phyloP scores from a whole-genome alignment of 2,888 invertebrate species.

The Melanargia galathea region DNA sequence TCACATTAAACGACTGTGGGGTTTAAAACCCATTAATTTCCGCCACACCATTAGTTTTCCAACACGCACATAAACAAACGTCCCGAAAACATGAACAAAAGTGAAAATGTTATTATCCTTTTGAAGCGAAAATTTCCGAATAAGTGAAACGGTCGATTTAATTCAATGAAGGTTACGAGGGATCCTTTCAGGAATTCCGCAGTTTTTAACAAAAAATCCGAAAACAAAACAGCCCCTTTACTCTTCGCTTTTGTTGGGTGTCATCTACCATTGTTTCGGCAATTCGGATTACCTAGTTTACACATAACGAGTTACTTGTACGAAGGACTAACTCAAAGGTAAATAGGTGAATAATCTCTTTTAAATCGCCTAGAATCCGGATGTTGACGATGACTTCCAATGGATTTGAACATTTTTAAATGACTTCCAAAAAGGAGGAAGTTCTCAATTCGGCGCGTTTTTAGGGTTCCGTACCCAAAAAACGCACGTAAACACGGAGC shows the following conservation, averaged over 20 bases:
- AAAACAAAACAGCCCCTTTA: constrained; percentile 58
- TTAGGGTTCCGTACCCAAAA: too few relatives aligned
- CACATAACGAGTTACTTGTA: neutral
- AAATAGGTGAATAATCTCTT: too few relatives aligned
- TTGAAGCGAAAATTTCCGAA: constrained; percentile 31
- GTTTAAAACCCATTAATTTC: constrained; percentile 10
- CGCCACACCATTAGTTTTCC: constrained; percentile 23
- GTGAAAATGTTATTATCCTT: constrained; percentile 26
- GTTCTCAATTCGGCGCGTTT: too few relatives aligned
- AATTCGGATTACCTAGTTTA: constrained; percentile 29
- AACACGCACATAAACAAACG: constrained; percentile 12
- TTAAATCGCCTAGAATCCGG: too few relatives aligned
- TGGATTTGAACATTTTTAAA: too few relatives aligned
- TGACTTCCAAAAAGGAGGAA: too few relatives aligned
- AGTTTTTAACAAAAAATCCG: constrained; percentile 32
- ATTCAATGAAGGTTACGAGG: constrained; percentile 49
- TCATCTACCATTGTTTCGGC: constrained; percentile 50
- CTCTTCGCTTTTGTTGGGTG: constrained; percentile 40
- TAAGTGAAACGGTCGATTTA: constrained; percentile 50
- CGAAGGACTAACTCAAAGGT: neutral
- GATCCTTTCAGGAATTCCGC: constrained; percentile 38
- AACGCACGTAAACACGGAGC: too few relatives aligned
- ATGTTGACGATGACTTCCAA: too few relatives aligned
- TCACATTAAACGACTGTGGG: neutral
- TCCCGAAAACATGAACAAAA: constrained; percentile 18